These are phyloP conservation scores for Bombus vancouverensis DNA, from an alignment of 1,140 invertebrate genomes.

Conservation along the genomic window DNA sequence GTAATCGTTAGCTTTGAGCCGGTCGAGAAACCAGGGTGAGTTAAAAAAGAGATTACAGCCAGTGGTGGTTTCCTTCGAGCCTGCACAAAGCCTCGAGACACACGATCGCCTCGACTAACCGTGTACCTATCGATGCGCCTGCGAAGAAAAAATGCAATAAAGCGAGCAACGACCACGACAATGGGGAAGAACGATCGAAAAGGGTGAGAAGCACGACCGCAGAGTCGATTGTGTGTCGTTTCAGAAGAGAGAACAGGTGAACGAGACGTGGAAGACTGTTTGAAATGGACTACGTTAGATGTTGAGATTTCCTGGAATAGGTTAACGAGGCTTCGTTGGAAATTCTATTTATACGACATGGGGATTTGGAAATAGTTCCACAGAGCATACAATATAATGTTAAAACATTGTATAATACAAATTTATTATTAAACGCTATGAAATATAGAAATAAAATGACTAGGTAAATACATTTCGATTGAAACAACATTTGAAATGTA, in stretches of 20 bases:
- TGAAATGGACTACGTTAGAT: background rate
- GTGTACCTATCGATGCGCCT: conserved; percentile 26
- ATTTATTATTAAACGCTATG: no score
- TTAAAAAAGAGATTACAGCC: conserved; percentile 45
- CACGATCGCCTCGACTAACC: conserved; percentile 22
- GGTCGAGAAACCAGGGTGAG: conserved; percentile 49
- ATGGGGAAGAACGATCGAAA: conserved; percentile 41
- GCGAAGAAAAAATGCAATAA: conserved; percentile 47
- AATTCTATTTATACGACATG: no score
- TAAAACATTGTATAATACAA: no score
- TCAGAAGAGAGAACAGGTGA: background rate
- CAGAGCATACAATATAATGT: no score
- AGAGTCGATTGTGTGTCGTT: background rate
- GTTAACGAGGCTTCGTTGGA: background rate
- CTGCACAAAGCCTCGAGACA: conserved; percentile 39
- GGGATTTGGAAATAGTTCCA: no score
- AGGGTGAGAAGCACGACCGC: conserved; percentile 15
- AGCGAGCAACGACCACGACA: conserved; percentile 29
- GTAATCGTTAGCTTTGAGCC: conserved; percentile 71
- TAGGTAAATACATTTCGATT: no score
- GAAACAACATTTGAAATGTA: no score
- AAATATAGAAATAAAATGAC: no score
- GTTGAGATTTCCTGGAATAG: background rate
- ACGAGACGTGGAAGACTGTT: background rate
- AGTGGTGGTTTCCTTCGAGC: conserved; percentile 27